phyloP scores from a whole-genome alignment of 37 sponge, comb jelly and placozoan genomes.

The Amphimedon queenslandica region DNA sequence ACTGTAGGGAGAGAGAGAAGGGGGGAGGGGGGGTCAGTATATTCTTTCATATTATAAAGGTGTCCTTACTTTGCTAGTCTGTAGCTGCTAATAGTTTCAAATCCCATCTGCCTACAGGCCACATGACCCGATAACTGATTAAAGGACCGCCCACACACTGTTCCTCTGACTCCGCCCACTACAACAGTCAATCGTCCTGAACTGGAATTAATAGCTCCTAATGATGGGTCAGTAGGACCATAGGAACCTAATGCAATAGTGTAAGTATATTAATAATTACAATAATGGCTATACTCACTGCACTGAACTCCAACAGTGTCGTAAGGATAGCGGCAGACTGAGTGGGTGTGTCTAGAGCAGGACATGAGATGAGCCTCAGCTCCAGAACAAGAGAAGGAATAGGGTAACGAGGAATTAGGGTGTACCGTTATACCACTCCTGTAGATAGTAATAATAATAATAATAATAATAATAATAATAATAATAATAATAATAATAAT shows the following conservation, averaged over 20 bases:
- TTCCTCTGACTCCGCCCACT: constrained; percentile 12
- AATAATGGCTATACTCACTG: no score
- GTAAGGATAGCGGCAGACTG: constrained; percentile 2
- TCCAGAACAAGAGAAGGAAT: constrained; percentile 4
- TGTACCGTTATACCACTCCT: no score
- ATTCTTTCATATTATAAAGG: neutral
- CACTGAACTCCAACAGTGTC: constrained; percentile 37
- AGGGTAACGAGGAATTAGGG: no score
- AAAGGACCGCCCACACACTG: constrained; percentile 21
- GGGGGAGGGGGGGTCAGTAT: neutral
- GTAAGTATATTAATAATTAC: no score
- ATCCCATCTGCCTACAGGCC: constrained; percentile 38
- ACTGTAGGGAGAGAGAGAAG: no score
- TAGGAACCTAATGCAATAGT: neutral
- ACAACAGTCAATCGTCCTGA: neutral
- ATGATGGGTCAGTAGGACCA: neutral
- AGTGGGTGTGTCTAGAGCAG: neutral
- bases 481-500: no score
- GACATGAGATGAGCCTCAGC: constrained; percentile 26
- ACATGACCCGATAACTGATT: constrained; percentile 18
- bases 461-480: no score
- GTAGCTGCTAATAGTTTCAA: neutral
- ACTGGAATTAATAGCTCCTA: neutral
- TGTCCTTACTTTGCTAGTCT: neutral
- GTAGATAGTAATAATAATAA: no score